Conservation (phyloP, 2,797 vertebrate species). For the Neosilurus mollespiculum region DNA sequence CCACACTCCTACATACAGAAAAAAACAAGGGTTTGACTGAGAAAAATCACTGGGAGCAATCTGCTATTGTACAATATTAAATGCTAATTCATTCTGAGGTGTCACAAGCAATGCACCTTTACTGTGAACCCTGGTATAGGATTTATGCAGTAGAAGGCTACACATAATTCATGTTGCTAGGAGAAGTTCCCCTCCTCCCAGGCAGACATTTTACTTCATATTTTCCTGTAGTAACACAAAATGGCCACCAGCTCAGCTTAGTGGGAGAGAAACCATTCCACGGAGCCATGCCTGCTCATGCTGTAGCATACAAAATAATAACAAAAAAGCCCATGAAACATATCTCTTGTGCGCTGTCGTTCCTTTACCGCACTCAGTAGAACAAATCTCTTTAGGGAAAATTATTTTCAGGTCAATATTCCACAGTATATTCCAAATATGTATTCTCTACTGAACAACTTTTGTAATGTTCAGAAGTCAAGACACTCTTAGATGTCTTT, state of each 20-base stretch:
- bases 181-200: neutral
- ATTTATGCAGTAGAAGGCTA: neutral
- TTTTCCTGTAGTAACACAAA: slow-evolving; percentile 50
- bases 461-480: neutral
- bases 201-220: slow-evolving; percentile 25
- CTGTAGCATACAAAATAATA: neutral
- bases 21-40: neutral
- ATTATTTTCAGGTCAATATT: neutral
- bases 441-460: neutral
- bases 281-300: neutral
- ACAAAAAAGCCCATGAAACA: neutral
- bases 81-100: neutral
- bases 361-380: neutral
- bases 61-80: neutral
- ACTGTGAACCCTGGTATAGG: neutral
- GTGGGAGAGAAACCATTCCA: slow-evolving; percentile 8
- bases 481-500: neutral
- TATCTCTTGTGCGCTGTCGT: neutral
- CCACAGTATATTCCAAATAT: neutral
- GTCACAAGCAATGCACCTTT: neutral
- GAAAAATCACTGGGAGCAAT: neutral
- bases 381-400: neutral
- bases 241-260: slow-evolving; percentile 51
- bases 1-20: neutral
- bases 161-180: neutral